Conservation (phyloP, 1,140 invertebrate genomes). For the Rhopalosiphum maidis region DNA sequence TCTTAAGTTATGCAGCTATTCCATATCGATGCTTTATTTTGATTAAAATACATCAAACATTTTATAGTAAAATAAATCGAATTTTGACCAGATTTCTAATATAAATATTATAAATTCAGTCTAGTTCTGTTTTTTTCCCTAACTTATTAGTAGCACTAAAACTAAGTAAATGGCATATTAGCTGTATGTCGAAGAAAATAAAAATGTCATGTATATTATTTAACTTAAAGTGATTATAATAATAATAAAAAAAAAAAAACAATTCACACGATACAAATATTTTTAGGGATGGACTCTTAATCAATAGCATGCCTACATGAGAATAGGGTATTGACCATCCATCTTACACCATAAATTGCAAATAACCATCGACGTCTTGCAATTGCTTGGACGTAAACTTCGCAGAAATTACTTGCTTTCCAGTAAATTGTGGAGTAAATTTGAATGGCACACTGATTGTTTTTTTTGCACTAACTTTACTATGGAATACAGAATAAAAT, state of each 20-base stretch:
- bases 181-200: background rate
- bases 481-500: background rate
- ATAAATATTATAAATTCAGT: background rate
- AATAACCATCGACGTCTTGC: slow-evolving; percentile 78
- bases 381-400: slow-evolving; percentile 84
- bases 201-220: background rate
- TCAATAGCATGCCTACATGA: background rate
- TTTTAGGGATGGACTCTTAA: background rate
- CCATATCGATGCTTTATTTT: background rate
- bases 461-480: slow-evolving; percentile 68
- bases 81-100: background rate
- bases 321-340: background rate
- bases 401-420: slow-evolving; percentile 77
- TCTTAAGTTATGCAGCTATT: background rate
- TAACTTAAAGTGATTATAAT: background rate
- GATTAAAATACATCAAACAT: background rate
- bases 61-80: background rate
- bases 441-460: slow-evolving; percentile 74
- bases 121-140: background rate
- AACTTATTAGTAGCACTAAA: background rate
- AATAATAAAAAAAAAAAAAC: background rate
- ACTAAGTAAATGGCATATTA: background rate
- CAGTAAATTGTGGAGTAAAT: slow-evolving; percentile 74
- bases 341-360: slow-evolving; percentile 53
- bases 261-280: no score